Base-by-base conservation (phyloP, 2,888 invertebrate species). In the Melanotus villosus region DNA sequence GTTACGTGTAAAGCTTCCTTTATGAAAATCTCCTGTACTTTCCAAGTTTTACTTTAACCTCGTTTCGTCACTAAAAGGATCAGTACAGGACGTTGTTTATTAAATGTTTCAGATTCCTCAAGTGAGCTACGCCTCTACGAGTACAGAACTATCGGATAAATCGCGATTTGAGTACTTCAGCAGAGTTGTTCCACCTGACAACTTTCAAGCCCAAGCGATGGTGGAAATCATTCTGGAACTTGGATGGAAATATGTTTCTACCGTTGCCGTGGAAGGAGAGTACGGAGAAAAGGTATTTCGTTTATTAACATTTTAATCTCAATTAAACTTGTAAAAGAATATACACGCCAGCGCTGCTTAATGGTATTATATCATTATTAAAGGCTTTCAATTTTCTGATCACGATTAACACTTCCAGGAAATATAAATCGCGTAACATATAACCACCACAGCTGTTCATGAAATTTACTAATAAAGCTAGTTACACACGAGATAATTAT, bases 241-340 rank as follows among this genome's bases (percentile, higher is more conserved):
- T n/a, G 89, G 89, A 36, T 93, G 92, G 93, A 90, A 88, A 75
- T 93, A 92, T 80, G 92, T 93, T 2, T 92, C 92, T 14, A 93
- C 92, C 0, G 89, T 93, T 5, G 92, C 91, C 18, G 92, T 92
- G 36, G 92, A 92, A 76, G 93, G 93, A 10, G 92, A 92, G 77
- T 93, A 93, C 78, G 93, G 93, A 1, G 91, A 92, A 81, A 89
- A 89, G 84, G 91, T 90, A 77, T 54, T 16, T 54, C 12, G n/a
- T 16, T 34, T 34, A 34, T n/a, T 34, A 12, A 34, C 12, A 9
- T 10, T 32, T 1, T 9, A 5, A 34, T 34, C 12, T 34, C 2
- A 34, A n/a, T 12, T 34, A 34, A 5, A 12, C 12, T 34, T 2
- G 34, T n/a, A 12, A 34, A 34, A 32, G 1, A 1, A n/a, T n/a